Base-by-base conservation (phyloP, 92 coral and sea anemone species). In the Scolanthus callimorphus region DNA sequence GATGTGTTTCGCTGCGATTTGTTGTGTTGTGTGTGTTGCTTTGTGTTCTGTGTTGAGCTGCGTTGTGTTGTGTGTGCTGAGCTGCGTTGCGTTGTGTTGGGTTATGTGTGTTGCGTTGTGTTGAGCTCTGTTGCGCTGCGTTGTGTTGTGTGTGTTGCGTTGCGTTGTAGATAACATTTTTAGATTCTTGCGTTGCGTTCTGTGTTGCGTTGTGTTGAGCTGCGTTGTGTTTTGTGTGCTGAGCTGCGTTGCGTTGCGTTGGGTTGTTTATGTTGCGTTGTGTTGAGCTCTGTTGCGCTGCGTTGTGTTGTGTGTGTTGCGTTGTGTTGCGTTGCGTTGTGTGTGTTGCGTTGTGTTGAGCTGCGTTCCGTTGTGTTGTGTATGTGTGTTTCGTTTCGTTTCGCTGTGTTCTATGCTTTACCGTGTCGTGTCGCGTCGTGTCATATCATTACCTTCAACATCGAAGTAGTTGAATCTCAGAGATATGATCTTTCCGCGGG, bases 381-480 rank as follows among this genome's bases (percentile, higher is more conserved):
- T n/a, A n/a, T n/a, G n/a, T n/a, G n/a, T n/a, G n/a, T n/a, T n/a
- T n/a, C n/a, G n/a, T n/a, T n/a, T n/a, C n/a, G n/a, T n/a, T n/a
- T n/a, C n/a, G n/a, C n/a, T n/a, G n/a, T n/a, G n/a, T n/a, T n/a
- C n/a, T n/a, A n/a, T n/a, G n/a, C n/a, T n/a, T n/a, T n/a, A n/a
- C n/a, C n/a, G n/a, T n/a, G n/a, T n/a, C n/a, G n/a, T n/a, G n/a
- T n/a, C n/a, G n/a, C n/a, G n/a, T n/a, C n/a, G 41, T 34, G 15
- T 6, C 15, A 34, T 34, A 34, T 34, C 41, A 69, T 15, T 69
- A 87, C 95, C 81, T 68, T 83, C 85, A 31, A 82, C 47, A 46
- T 87, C 85, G n/a, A 87, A 68, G 51, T 57, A 78, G 17, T 41
- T 13, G 57, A 83, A 82, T 24, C 27, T 67, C n/a, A 87, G 51